Percentiles rank a stretch among this genome's conserved stretches.
These are phyloP conservation scores for Dicyrtomina minuta DNA, from an alignment of 2,888 invertebrate species.

Conservation along the genomic window DNA sequence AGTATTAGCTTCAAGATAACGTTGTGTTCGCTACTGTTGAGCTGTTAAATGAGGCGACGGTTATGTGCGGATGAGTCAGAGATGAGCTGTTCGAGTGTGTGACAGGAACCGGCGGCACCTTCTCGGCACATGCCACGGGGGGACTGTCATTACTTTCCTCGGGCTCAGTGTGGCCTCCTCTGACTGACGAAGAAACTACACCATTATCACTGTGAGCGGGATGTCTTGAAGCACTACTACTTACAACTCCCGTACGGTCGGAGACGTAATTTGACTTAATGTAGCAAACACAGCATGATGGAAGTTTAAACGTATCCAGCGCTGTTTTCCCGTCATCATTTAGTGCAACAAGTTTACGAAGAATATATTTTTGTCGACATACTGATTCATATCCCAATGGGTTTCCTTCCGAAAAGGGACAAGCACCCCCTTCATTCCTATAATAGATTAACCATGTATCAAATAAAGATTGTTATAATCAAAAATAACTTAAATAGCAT, in stretches of 20 bases:
- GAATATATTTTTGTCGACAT: conserved; percentile 66
- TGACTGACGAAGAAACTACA: neutral
- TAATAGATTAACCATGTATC: conserved; percentile 4
- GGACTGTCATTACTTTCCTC: conserved; percentile 7
- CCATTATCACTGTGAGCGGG: neutral
- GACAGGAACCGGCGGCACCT: neutral
- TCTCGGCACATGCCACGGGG: neutral
- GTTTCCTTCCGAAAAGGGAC: conserved; percentile 60
- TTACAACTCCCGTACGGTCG: conserved; percentile 46
- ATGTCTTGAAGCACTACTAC: neutral
- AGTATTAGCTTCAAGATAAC: too few species aligned
- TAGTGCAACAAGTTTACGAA: conserved; percentile 62
- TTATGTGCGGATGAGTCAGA: neutral
- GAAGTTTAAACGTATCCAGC: conserved; percentile 59
- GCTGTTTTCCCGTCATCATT: conserved; percentile 55
- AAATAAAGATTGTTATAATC: too few species aligned
- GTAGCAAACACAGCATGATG: conserved; percentile 75
- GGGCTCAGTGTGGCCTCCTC: neutral
- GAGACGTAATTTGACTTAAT: conserved; percentile 53
- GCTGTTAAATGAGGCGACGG: neutral
- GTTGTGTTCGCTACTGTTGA: too few species aligned
- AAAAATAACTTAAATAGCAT: neutral
- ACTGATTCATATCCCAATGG: conserved; percentile 60
- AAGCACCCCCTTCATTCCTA: conserved; percentile 59
- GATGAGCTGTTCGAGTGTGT: neutral